These are phyloP conservation scores for Chymomyza procnemis DNA, from an alignment of 2,888 invertebrate genomes.

Conservation along the genomic window DNA sequence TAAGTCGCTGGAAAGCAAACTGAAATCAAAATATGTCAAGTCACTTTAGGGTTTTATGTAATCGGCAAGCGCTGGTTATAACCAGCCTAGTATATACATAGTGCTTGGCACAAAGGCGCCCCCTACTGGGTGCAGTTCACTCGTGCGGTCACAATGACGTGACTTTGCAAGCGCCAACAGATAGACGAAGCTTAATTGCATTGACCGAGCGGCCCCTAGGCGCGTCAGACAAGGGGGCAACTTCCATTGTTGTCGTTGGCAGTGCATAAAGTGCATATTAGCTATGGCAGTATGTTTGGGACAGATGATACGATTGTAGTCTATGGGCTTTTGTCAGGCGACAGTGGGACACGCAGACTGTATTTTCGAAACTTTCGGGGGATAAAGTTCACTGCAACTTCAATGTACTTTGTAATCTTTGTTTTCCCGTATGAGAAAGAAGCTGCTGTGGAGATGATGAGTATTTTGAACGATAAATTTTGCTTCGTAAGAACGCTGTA, in stretches of 20 bases:
- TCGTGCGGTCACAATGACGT: conserved; percentile 25
- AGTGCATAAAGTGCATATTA: not conserved
- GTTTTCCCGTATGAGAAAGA: too few species aligned
- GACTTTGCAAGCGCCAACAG: conserved; percentile 10
- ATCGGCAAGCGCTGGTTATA: not conserved
- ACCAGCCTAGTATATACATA: not conserved
- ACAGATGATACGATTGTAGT: too few species aligned
- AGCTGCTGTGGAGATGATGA: too few species aligned
- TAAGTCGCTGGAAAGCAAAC: conserved; percentile 64
- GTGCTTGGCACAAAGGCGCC: too few species aligned
- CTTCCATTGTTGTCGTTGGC: conserved; percentile 33
- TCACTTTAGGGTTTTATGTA: conserved; percentile 11
- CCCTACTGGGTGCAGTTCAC: not conserved
- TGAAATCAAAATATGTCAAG: not conserved
- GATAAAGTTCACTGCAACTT: too few species aligned
- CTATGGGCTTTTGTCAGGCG: too few species aligned
- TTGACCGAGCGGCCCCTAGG: conserved; percentile 40
- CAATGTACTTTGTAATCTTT: too few species aligned
- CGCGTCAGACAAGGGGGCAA: conserved; percentile 26
- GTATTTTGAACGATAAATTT: too few species aligned
- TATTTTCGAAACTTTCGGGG: too few species aligned
- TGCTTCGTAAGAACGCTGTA: too few species aligned
- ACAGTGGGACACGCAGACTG: too few species aligned
- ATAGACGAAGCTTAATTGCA: conserved; percentile 55
- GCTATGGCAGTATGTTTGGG: not conserved